These are phyloP conservation scores for Pteropus alecto DNA, from an alignment of 2,113 vertebrate genomes.

Conservation along the genomic window DNA sequence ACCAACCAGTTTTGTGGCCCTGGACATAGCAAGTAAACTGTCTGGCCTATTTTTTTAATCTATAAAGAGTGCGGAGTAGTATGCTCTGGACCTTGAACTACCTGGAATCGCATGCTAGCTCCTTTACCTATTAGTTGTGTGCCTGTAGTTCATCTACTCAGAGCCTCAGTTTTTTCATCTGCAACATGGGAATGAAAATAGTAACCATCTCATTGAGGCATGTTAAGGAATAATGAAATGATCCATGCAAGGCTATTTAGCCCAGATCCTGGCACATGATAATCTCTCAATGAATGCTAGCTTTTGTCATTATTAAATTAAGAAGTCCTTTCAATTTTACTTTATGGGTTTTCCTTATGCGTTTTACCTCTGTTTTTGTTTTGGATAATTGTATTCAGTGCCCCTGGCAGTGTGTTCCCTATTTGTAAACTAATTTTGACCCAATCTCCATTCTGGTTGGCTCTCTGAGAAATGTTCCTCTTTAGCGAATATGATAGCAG, in stretches of 20 bases:
- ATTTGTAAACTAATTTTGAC: slow-evolving; percentile 35
- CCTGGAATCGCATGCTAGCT: background rate
- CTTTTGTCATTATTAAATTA: background rate
- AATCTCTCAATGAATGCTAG: background rate
- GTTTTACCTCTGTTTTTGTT: background rate
- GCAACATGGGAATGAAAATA: background rate
- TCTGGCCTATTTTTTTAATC: background rate
- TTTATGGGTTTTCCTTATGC: background rate
- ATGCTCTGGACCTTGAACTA: background rate
- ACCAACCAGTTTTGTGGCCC: background rate
- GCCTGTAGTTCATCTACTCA: background rate
- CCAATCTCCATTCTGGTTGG: background rate
- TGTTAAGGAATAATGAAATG: background rate
- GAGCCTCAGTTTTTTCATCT: background rate
- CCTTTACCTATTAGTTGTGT: background rate
- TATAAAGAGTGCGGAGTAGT: background rate
- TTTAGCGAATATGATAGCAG: background rate
- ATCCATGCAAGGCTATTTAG: background rate
- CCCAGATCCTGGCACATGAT: background rate
- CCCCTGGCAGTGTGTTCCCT: background rate
- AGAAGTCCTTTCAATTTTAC: background rate
- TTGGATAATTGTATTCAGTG: background rate
- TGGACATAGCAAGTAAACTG: background rate
- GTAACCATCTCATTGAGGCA: too few relatives aligned
- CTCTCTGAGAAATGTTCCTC: background rate